These are phyloP conservation scores for Atherinosoma microstoma DNA, from an alignment of 2,797 vertebrate species.

Conservation along the genomic window DNA sequence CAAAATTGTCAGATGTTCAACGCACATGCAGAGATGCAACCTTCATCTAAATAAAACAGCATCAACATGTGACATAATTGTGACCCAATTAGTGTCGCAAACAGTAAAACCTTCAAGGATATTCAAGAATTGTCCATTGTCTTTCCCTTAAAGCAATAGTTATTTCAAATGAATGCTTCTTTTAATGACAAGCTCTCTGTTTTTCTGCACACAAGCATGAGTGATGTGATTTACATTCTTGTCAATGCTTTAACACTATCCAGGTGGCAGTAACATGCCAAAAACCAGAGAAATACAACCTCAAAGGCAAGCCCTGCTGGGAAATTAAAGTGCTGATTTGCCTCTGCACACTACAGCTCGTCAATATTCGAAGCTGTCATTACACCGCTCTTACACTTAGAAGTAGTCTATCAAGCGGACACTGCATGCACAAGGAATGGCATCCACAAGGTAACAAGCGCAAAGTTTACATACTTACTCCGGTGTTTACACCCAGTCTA, in stretches of 20 bases:
- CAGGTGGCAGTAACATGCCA: slow-evolving; percentile 13
- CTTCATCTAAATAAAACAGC: slow-evolving; percentile 5
- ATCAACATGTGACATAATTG: not conserved
- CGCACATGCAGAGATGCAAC: not conserved
- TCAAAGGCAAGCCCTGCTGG: slow-evolving; percentile 14
- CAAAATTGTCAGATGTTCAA: not conserved
- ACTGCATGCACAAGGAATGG: not conserved
- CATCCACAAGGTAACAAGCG: slow-evolving; percentile 1
- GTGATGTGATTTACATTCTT: slow-evolving; percentile 1
- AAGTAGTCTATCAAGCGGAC: slow-evolving; percentile 9
- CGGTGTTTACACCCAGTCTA: not conserved
- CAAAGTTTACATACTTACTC: not conserved
- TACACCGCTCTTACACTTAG: slow-evolving; percentile 6
- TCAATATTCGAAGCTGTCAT: slow-evolving; percentile 15
- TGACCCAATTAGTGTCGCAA: not conserved
- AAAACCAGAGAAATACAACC: slow-evolving; percentile 1
- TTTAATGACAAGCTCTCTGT: not conserved
- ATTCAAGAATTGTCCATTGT: not conserved
- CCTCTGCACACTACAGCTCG: not conserved
- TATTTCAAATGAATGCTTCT: not conserved
- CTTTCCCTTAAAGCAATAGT: not conserved
- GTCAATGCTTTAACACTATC: not conserved
- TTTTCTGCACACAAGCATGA: slow-evolving; percentile 1
- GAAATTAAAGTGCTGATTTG: slow-evolving; percentile 21
- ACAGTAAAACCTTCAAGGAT: not conserved